Evolutionary conservation across 2,797 vertebrate genomes (phyloP).

Genomic region (Arvicola amphibius): DNA sequence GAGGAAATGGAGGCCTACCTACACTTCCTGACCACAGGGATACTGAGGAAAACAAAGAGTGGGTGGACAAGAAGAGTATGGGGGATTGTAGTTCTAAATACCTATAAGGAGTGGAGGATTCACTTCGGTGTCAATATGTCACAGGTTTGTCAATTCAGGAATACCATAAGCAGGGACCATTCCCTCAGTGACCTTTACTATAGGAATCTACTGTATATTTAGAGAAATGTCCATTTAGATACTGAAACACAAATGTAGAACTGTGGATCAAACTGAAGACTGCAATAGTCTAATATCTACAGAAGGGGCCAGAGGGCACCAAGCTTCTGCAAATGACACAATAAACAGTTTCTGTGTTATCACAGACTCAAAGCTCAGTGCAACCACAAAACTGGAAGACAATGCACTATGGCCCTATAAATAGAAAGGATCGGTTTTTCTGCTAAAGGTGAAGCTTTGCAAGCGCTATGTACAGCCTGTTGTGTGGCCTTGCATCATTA

Average conservation of each 20-base stretch:
- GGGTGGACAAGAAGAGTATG: not conserved
- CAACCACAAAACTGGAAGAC: constrained; percentile 57
- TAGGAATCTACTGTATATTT: not conserved
- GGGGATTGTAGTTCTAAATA: constrained; percentile 42
- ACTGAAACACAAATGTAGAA: not conserved
- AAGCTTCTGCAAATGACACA: constrained; percentile 40
- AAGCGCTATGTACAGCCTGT: not conserved
- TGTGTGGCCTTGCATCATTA: constrained; percentile 25
- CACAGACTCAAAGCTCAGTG: constrained; percentile 57
- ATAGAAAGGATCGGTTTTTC: constrained; percentile 60
- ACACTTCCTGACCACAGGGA: not conserved
- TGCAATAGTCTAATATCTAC: constrained; percentile 6
- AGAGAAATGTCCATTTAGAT: constrained; percentile 10
- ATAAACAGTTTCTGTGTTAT: constrained; percentile 50
- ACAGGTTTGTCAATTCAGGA: not conserved
- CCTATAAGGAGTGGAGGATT: not conserved
- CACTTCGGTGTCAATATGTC: constrained; percentile 36
- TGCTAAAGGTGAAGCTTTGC: constrained; percentile 55
- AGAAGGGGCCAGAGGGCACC: not conserved
- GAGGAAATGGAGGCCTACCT: not conserved
- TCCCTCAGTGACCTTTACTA: not conserved
- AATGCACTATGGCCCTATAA: constrained; percentile 7
- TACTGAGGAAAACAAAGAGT: not conserved
- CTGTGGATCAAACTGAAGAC: not conserved
- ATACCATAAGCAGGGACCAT: not conserved